Evolutionary conservation across 2,888 invertebrate genomes (phyloP), one percentile per base, ranked within the genome.

Genomic region (Agrilus mali): DNA sequence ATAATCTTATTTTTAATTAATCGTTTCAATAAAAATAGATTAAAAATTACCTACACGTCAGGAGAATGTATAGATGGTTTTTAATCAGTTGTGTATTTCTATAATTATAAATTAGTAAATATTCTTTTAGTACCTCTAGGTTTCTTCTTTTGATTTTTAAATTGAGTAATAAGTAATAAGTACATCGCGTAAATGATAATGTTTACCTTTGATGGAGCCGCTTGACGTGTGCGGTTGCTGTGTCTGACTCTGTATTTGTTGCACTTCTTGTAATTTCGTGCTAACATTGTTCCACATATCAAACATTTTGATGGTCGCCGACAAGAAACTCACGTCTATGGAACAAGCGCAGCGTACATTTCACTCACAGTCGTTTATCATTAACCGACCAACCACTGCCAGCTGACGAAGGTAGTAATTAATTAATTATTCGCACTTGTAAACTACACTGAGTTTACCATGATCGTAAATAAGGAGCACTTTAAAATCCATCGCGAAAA

Each of bases 211-310:
- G 70, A 84, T 83, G 65, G 82, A 83, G 71, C 83, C 83, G 69
- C 82, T 82, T 65, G 82, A 82, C 45, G 82, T 83, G 69, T 83
- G 83, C 48, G 82, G 82, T 63, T 82, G 82, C 64, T 82, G 83
- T 36, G 64, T 54, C 54, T 68, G 72, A 55, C 73, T 73, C 60
- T 77, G 78, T 50, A 74, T 69, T 61, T 75, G 76, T 60, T 71
- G 76, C 64, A 80, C 76, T 60, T 72, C 72, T 66, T 82, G 82
- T 75, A 82, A 65, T 71, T 82, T 82, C 55, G 79, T 78, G 70
- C 74, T 78, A 63, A 83, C 82, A 64, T 78, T 78, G 72, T 78
- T 82, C 83, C 83, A 84, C 82, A 84, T 83, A 70, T 84, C 83
- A 70, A 82, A 83, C 83, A 84, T 84, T 66, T 77, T 80, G 57